Conservation (phyloP, 2,797 vertebrate genomes). For the Botia almorhae region DNA sequence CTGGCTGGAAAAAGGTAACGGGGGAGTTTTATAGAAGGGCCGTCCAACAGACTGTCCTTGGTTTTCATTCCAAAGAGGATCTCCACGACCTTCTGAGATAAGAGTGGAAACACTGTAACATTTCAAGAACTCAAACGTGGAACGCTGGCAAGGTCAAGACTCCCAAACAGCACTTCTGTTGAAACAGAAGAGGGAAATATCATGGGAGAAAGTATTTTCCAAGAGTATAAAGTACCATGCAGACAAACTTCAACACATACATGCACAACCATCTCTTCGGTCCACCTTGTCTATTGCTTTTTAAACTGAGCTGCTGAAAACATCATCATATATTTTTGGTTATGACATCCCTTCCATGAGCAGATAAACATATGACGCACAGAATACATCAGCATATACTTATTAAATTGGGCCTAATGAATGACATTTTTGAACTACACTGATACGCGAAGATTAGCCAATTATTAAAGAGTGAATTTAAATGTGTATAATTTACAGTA, state of each 20-base stretch:
- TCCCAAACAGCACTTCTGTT: no score
- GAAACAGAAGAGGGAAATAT: background rate
- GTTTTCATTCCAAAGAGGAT: constrained; percentile 18
- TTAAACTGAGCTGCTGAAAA: no score
- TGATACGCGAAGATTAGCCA: no score
- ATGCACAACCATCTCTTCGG: background rate
- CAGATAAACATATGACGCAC: no score
- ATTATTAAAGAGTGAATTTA: no score
- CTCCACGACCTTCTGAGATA: constrained; percentile 32
- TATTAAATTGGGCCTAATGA: no score
- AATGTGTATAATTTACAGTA: no score
- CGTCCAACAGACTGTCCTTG: constrained; percentile 1
- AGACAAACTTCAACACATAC: background rate
- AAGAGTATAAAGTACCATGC: background rate
- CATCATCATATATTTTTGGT: no score
- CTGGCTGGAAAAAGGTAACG: background rate
- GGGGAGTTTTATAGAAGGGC: background rate
- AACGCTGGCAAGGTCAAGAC: background rate
- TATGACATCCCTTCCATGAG: no score
- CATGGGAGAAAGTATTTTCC: background rate
- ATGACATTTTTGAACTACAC: no score
- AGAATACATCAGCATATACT: no score
- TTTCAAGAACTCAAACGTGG: constrained; percentile 3
- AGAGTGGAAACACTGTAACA: constrained; percentile 11
- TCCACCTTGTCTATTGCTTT: background rate